Base-by-base conservation (phyloP, 2,888 invertebrate species). In the Branchellion lobata region DNA sequence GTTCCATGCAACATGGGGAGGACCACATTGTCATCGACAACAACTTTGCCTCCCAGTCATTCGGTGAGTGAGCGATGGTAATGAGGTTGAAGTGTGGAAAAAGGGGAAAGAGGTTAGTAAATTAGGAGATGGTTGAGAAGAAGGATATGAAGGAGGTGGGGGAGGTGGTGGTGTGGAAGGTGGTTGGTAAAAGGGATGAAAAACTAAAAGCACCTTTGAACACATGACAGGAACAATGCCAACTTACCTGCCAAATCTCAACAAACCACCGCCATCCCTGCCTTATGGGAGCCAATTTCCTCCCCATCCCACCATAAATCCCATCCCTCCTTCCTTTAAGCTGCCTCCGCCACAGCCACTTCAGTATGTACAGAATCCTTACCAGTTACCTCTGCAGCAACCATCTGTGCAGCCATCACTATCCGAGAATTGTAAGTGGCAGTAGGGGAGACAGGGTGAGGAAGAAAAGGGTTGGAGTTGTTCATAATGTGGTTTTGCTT, bases 21-120 rank as follows among this genome's bases (percentile, higher is more conserved):
- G 97, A 98, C 88, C 97, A 98, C 0, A 94, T 99, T 0, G 94
- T 98, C 0, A 89, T 98, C 40, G 96, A 96, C 85, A 95, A 95
- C 86, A 27, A 24, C 8, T 69, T 29, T n/a, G 8, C 27, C 71
- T 40, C 51, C 18, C 75, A 75, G 53, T 36, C 40, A 8, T 40
- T 40, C 14, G 40, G 40, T 40, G 40, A 40, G 40, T 40, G 40
- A n/a, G n/a, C 40, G 8, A 8, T 14, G 40, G 40, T 40, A 14
- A 40, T 40, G 5, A n/a, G n/a, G n/a, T n/a, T n/a, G n/a, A n/a
- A n/a, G n/a, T n/a, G n/a, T n/a, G n/a, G n/a, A 8, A 40, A 40
- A 40, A 40, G 40, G 40, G 40, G 40, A 14, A 14, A 14, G 40
- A 14, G n/a, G n/a, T n/a, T n/a, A n/a, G n/a, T n/a, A n/a, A n/a